Evolutionary conservation across 2,888 invertebrate genomes (phyloP).

Genomic region (Cosmopolites sordidus): DNA sequence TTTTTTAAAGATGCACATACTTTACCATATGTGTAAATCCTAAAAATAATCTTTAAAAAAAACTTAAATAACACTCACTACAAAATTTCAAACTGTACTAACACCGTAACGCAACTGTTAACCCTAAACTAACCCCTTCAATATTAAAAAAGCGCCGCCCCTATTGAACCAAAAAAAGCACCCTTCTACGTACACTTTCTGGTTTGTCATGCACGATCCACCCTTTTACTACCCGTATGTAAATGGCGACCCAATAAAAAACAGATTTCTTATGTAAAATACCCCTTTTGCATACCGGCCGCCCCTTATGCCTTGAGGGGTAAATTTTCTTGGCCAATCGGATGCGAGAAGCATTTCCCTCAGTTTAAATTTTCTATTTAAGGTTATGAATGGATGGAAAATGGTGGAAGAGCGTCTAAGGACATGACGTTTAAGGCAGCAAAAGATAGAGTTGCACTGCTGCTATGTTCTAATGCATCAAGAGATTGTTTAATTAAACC

Average conservation of each 20-base stretch:
- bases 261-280: conserved; percentile 23
- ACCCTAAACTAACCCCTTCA: conserved; percentile 19
- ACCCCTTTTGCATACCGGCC: conserved; percentile 17
- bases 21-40: no score
- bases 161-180: conserved; percentile 12
- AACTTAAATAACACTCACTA: no score
- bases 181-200: conserved; percentile 1
- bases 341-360: conserved; percentile 30
- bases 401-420: background rate
- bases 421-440: no score
- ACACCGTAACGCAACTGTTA: conserved; percentile 5
- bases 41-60: no score
- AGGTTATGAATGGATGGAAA: conserved; percentile 36
- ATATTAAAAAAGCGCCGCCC: conserved; percentile 10
- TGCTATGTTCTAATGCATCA: no score
- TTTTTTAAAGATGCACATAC: no score
- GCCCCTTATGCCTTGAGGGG: conserved; percentile 16
- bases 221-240: conserved; percentile 17
- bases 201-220: background rate
- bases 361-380: conserved; percentile 44
- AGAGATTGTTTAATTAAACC: no score
- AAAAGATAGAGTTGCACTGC: no score
- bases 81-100: background rate
- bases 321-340: conserved; percentile 40
- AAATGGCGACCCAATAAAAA: conserved; percentile 26